Percentiles rank a stretch among this genome's conserved stretches.
Conservation (phyloP, 1,140 invertebrate genomes). For the Octopus bimaculoides region DNA sequence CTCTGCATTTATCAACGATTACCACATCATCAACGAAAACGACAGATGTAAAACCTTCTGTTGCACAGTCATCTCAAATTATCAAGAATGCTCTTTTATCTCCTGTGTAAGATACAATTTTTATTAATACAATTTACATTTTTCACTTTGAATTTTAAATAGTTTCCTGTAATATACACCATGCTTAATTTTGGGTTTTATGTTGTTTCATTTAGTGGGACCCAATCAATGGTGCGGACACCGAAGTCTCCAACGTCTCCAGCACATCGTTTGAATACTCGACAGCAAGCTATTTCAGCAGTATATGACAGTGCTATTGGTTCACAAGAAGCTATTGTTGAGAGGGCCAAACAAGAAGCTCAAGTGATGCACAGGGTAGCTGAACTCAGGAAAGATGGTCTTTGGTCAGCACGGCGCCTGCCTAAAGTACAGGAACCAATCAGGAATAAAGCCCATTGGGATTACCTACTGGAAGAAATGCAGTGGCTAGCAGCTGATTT, state of each 20-base stretch:
- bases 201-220: too few relatives aligned
- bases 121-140: too few relatives aligned
- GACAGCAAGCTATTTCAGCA: slow-evolving; percentile 57
- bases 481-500: slow-evolving; percentile 97
- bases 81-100: slow-evolving; percentile 13
- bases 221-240: neutral
- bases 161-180: too few relatives aligned
- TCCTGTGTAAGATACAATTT: neutral
- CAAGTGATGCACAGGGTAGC: slow-evolving; percentile 88
- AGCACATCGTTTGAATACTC: slow-evolving; percentile 22
- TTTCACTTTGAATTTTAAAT: too few relatives aligned
- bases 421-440: slow-evolving; percentile 90
- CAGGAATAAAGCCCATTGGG: slow-evolving; percentile 94
- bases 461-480: slow-evolving; percentile 98
- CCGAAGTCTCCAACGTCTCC: slow-evolving; percentile 32
- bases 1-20: neutral
- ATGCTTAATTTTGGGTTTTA: too few relatives aligned
- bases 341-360: slow-evolving; percentile 90
- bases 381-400: slow-evolving; percentile 74
- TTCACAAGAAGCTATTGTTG: slow-evolving; percentile 76
- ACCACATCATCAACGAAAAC: neutral
- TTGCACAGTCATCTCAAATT: neutral
- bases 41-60: neutral
- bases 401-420: slow-evolving; percentile 89
- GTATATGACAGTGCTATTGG: slow-evolving; percentile 60